Conservation (phyloP, 2,888 invertebrate species). For the Hedya salicella region DNA sequence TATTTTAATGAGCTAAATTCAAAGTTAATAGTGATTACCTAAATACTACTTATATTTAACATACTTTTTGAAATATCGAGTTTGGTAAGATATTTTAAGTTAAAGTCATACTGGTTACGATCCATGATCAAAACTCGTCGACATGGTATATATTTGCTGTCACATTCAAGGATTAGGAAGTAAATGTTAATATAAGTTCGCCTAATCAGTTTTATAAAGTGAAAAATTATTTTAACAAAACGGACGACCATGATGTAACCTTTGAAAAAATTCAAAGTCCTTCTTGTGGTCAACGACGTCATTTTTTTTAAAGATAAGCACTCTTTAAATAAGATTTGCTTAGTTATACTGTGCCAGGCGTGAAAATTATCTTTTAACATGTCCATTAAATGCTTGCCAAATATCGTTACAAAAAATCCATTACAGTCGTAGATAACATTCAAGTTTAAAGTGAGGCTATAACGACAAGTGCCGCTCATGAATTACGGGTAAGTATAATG, state of each 20-base stretch:
- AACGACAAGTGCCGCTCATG: conserved; percentile 8
- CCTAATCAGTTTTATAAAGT: neutral
- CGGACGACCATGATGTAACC: conserved; percentile 9
- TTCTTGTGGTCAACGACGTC: conserved; percentile 8
- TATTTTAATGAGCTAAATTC: too few relatives aligned
- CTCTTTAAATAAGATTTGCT: conserved; percentile 18
- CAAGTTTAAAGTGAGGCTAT: conserved; percentile 28
- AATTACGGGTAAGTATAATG: conserved; percentile 32
- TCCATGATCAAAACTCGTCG: too few relatives aligned
- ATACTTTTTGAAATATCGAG: too few relatives aligned
- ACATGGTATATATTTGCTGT: too few relatives aligned
- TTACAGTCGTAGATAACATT: conserved; percentile 18
- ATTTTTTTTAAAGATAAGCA: conserved; percentile 18
- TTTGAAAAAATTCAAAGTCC: neutral
- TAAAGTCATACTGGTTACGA: too few relatives aligned
- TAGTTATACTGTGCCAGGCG: neutral
- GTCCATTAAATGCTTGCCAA: conserved; percentile 25
- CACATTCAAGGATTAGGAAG: too few relatives aligned
- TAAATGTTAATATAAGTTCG: neutral
- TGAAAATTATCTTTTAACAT: conserved; percentile 21
- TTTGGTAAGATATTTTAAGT: too few relatives aligned
- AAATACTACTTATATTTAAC: too few relatives aligned
- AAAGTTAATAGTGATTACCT: too few relatives aligned
- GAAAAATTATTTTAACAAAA: neutral
- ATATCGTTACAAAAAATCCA: conserved; percentile 28